Percentiles rank a stretch among this genome's conserved stretches.
phyloP scores from a whole-genome alignment of 2,888 invertebrate species.

The Himalopsyche japonica region DNA sequence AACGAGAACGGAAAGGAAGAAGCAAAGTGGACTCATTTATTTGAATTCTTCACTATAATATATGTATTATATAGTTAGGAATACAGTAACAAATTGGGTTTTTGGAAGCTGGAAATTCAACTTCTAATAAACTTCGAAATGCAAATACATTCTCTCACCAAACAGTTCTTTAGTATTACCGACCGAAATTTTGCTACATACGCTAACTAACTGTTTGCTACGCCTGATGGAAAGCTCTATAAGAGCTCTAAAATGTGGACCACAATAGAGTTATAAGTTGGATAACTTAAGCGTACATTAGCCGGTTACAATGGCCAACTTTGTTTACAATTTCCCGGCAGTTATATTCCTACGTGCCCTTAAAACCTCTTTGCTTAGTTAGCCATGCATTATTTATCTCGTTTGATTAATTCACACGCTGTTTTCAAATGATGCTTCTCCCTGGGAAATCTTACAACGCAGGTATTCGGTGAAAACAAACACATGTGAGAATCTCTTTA shows the following conservation, averaged over 20 bases:
- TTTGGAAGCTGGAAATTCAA: too few relatives aligned
- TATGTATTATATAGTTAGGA: too few relatives aligned
- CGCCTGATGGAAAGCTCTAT: neutral
- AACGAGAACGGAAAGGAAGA: too few relatives aligned
- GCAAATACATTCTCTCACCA: too few relatives aligned
- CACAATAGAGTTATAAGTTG: neutral
- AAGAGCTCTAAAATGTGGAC: neutral
- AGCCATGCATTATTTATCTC: neutral
- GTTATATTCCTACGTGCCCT: neutral
- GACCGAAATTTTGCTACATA: too few relatives aligned
- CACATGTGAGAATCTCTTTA: neutral
- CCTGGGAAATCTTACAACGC: neutral
- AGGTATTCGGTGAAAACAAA: neutral
- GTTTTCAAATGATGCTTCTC: neutral
- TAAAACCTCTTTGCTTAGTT: neutral
- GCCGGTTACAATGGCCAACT: neutral
- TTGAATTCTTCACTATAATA: too few relatives aligned
- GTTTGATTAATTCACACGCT: neutral
- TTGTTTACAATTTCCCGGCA: neutral
- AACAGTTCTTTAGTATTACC: too few relatives aligned
- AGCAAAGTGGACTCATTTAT: too few relatives aligned
- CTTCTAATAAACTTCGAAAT: too few relatives aligned
- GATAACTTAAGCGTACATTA: neutral
- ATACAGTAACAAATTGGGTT: too few relatives aligned
- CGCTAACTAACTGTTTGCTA: neutral